A percentile compares a stretch with the other conserved stretches of the same genome.
phyloP scores from a whole-genome alignment of 2,113 vertebrate species.

The Candoia aspera region DNA sequence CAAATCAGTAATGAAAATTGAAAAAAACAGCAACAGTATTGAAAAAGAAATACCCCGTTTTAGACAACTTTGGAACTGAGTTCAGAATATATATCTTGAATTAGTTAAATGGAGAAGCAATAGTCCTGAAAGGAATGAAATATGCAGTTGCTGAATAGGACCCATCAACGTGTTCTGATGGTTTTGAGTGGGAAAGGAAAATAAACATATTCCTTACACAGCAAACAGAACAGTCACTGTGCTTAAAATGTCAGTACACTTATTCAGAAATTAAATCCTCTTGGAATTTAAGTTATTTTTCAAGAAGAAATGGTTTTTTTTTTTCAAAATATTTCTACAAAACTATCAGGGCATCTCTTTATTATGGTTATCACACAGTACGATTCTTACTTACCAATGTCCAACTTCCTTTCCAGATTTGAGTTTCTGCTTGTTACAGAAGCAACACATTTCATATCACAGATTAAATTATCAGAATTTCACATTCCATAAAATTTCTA shows the following conservation, averaged over 20 bases:
- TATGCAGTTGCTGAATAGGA: not conserved
- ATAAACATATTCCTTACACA: not conserved
- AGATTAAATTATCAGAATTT: not conserved
- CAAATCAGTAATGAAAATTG: not conserved
- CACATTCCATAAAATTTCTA: not conserved
- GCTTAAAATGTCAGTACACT: not conserved
- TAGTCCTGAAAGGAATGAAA: not conserved
- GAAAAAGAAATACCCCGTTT: not conserved
- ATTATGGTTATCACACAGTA: conserved; percentile 30
- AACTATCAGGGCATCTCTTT: conserved; percentile 38
- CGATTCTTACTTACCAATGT: conserved; percentile 27
- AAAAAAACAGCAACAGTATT: not conserved
- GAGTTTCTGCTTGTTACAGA: not conserved
- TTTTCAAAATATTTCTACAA: conserved; percentile 48
- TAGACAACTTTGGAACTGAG: not conserved
- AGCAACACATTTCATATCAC: not conserved
- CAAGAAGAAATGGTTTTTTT: conserved; percentile 36
- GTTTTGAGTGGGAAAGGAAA: not conserved
- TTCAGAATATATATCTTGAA: not conserved
- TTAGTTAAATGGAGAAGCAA: not conserved
- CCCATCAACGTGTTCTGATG: not conserved
- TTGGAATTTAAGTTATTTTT: conserved; percentile 45
- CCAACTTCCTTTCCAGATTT: conserved; percentile 30
- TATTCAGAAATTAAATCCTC: conserved; percentile 42
- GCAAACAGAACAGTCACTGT: not conserved